phyloP scores from a whole-genome alignment of 2,888 invertebrate species.

The Amphipoea oculea region DNA sequence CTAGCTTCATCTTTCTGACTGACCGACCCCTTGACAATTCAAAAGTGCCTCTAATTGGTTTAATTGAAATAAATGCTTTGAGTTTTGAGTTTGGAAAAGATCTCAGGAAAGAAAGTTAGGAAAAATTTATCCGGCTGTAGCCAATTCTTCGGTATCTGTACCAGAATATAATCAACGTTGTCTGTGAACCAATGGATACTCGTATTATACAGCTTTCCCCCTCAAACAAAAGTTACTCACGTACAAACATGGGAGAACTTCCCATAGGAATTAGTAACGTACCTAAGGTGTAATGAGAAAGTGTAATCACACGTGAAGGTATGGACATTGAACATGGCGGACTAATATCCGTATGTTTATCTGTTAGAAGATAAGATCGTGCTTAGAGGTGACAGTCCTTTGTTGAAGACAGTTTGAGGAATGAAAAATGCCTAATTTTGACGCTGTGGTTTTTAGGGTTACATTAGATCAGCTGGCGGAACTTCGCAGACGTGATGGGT shows the following conservation, averaged over 20 bases:
- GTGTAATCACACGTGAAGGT: conserved; percentile 45
- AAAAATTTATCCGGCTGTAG: too few species aligned
- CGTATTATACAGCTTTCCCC: not conserved
- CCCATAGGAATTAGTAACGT: conserved; percentile 7
- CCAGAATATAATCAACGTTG: too few species aligned
- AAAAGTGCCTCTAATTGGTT: too few species aligned
- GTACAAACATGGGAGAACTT: not conserved
- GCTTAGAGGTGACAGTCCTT: not conserved
- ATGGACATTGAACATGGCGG: conserved; percentile 20
- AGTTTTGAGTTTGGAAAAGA: too few species aligned
- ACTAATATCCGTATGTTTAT: conserved; percentile 40
- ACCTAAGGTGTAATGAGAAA: conserved; percentile 44
- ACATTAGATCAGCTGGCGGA: not conserved
- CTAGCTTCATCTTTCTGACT: too few species aligned
- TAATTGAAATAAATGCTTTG: too few species aligned
- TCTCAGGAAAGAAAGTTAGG: not conserved
- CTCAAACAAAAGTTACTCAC: not conserved
- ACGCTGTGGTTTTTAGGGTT: not conserved
- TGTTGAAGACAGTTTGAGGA: not conserved
- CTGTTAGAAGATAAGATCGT: not conserved
- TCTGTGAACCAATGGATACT: not conserved
- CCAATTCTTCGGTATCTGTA: not conserved
- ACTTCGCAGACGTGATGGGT: not conserved
- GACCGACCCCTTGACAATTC: too few species aligned
- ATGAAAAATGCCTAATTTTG: not conserved